phyloP scores from a whole-genome alignment of 2,888 invertebrate species.

The Octodonta nipae region DNA sequence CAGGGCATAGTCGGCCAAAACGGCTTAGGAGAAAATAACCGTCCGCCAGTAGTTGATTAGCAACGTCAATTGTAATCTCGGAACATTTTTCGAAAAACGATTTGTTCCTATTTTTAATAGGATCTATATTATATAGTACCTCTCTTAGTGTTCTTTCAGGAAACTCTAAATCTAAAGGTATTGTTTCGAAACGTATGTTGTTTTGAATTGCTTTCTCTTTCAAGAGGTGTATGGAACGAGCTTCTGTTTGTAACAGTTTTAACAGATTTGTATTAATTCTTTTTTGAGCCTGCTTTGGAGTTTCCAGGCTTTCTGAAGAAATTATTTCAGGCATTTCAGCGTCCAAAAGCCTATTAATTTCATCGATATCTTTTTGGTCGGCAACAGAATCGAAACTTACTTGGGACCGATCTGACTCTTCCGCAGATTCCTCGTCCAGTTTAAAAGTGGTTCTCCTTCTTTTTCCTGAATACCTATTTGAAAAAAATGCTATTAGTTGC shows the following conservation, averaged over 20 bases:
- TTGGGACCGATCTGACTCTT: constrained; percentile 18
- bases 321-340: constrained; percentile 37
- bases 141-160: constrained; percentile 24
- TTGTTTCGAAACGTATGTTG: constrained; percentile 36
- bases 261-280: constrained; percentile 37
- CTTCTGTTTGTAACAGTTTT: constrained; percentile 30
- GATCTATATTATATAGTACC: constrained; percentile 22
- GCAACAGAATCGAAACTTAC: constrained; percentile 35
- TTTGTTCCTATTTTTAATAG: constrained; percentile 35
- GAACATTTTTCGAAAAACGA: constrained; percentile 47
- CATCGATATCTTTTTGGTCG: constrained; percentile 39
- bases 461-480: constrained; percentile 24
- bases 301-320: constrained; percentile 38
- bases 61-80: constrained; percentile 39
- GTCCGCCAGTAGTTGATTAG: constrained; percentile 42
- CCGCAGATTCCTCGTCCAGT: neutral
- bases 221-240: too few species aligned
- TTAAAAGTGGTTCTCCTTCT: constrained; percentile 8
- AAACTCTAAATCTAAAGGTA: constrained; percentile 34
- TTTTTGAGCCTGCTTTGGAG: constrained; percentile 36
- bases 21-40: constrained; percentile 51
- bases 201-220: constrained; percentile 33
- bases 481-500: too few species aligned
- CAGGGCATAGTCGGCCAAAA: constrained; percentile 52
- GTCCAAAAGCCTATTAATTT: constrained; percentile 30